A percentile compares a stretch with the other conserved stretches of the same genome.
phyloP scores from a whole-genome alignment of 1,140 invertebrate species.

The Ostrea denselamellosa region DNA sequence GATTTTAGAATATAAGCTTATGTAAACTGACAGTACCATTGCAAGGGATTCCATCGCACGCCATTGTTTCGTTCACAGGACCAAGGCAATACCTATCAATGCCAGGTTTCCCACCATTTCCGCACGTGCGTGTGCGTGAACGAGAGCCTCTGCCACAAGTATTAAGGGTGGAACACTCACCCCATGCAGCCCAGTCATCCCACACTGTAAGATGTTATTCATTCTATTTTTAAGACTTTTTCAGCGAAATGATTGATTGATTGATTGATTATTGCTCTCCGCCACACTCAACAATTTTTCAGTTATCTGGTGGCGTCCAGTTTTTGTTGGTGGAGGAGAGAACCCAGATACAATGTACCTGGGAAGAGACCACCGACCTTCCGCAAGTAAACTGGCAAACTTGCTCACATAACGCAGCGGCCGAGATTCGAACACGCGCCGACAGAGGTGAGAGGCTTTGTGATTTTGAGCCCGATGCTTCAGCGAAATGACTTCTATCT shows the following conservation, averaged over 20 bases:
- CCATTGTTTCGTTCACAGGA: conserved; percentile 61
- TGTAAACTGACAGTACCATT: conserved; percentile 58
- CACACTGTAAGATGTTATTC: conserved; percentile 59
- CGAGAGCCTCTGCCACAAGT: conserved; percentile 70
- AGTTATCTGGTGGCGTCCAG: too few relatives aligned
- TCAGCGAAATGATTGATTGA: background rate
- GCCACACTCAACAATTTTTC: too few relatives aligned
- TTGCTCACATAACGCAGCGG: too few relatives aligned
- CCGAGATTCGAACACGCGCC: too few relatives aligned
- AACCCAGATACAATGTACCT: too few relatives aligned
- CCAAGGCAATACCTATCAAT: conserved; percentile 72
- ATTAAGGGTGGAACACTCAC: conserved; percentile 63
- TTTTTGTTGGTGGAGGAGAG: too few relatives aligned
- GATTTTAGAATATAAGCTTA: background rate
- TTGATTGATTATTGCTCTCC: too few relatives aligned
- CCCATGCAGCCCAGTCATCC: conserved; percentile 69
- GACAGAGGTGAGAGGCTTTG: too few relatives aligned
- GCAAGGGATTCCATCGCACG: conserved; percentile 66
- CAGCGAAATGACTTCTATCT: background rate
- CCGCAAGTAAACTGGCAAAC: too few relatives aligned
- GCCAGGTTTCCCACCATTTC: conserved; percentile 65
- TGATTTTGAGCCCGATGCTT: too few relatives aligned
- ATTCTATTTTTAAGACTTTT: background rate
- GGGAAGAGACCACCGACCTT: too few relatives aligned
- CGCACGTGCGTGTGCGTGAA: conserved; percentile 62